A percentile compares a stretch with the other conserved stretches of the same genome.
phyloP scores from a whole-genome alignment of 2,797 vertebrate species.

The Leptatherina wallacei region DNA sequence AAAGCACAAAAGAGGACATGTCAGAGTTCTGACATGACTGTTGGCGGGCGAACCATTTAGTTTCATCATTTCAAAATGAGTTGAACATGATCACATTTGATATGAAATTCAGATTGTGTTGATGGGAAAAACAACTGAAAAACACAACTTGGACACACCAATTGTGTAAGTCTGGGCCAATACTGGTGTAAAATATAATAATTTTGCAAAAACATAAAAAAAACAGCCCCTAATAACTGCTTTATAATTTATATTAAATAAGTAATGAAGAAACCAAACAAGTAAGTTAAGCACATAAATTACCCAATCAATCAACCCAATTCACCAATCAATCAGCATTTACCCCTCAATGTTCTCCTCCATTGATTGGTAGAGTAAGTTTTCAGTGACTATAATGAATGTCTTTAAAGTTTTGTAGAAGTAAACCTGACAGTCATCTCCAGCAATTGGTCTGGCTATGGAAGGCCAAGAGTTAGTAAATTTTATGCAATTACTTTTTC shows the following conservation, averaged over 20 bases:
- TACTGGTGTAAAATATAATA: no score
- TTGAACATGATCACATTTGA: background rate
- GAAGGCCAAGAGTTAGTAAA: background rate
- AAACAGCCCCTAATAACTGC: no score
- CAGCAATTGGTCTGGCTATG: no score
- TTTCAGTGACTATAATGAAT: no score
- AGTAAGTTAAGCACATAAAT: no score
- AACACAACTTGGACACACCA: background rate
- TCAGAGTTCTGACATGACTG: conserved; percentile 57
- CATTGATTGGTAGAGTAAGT: no score
- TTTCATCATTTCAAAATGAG: conserved; percentile 57
- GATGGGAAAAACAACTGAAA: background rate
- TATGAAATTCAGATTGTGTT: conserved; percentile 21
- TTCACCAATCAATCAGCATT: no score
- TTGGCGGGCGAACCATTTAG: conserved; percentile 1
- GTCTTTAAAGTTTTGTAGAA: background rate
- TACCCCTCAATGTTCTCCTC: no score
- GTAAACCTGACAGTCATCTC: background rate
- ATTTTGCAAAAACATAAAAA: background rate
- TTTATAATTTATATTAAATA: no score
- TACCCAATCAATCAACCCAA: no score
- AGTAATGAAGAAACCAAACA: no score
- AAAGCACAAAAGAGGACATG: conserved; percentile 35
- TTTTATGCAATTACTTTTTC: background rate
- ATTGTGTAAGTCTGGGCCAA: no score